Conservation (phyloP, 2,888 invertebrate genomes). For the Ochlodes sylvanus region DNA sequence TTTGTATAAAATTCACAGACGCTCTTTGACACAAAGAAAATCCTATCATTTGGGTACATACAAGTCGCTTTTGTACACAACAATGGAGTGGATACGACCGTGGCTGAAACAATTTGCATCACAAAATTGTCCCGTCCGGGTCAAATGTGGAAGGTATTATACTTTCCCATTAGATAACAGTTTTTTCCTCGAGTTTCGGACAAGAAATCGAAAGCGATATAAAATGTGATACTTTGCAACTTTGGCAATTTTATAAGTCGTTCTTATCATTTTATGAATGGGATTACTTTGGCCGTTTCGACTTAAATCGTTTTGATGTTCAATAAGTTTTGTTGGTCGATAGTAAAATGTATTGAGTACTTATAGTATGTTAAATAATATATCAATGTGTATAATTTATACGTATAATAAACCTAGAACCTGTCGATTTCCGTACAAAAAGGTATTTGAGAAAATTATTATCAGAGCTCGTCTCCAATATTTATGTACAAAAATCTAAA, state of each 20-base stretch:
- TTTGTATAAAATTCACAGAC: conserved; percentile 38
- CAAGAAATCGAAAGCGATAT: not conserved
- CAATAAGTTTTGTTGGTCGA: no score
- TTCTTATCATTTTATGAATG: not conserved
- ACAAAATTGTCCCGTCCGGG: conserved; percentile 52
- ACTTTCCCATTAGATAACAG: conserved; percentile 68
- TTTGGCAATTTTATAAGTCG: not conserved
- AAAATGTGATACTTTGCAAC: conserved; percentile 6
- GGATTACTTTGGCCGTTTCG: not conserved
- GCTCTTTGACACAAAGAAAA: conserved; percentile 38
- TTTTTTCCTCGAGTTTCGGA: conserved; percentile 43
- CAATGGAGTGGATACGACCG: conserved; percentile 32
- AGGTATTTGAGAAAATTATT: no score
- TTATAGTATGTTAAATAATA: no score
- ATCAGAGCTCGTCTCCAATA: no score
- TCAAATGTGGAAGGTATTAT: conserved; percentile 62
- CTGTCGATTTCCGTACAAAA: no score
- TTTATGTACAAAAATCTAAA: no score
- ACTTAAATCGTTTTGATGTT: no score
- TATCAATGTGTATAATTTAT: no score
- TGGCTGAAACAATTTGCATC: conserved; percentile 53
- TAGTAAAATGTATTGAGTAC: no score
- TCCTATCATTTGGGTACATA: conserved; percentile 37
- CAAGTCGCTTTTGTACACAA: conserved; percentile 34
- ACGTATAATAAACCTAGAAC: no score